Evolutionary conservation across 2,888 invertebrate species (phyloP), one percentile per base, ranked within the genome.

Genomic region (Drosophila ezoana): DNA sequence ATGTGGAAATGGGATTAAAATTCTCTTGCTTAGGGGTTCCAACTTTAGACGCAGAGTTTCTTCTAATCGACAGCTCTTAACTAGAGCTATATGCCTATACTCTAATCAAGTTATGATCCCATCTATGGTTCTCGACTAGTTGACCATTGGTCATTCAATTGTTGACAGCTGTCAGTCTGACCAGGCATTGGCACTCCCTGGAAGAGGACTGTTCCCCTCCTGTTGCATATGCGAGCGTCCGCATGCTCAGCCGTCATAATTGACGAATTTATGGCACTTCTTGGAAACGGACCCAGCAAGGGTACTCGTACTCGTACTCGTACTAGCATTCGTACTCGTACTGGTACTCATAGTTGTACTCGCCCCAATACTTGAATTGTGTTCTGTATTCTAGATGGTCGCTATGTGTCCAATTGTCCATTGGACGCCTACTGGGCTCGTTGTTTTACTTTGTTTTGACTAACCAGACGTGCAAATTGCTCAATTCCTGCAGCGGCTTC

Each of bases 191-290:
- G 47, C 68, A 53, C 75, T 58, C 58, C 68, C 38, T 38, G 44
- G 11, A 14, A 16, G 41, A 28, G 32, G 44, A 41, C 44, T 16
- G 40, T 41, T 18, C 28, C 51, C 43, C 43, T n/a, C 14, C 40
- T 40, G 54, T 16, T 35, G 37, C 51, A 52, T 65, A 64, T 61
- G 67, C 66, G 65, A 71, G 76, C 67, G 76, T 70, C 68, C 79
- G 54, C 83, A 76, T 73, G 70, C 69, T 57, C 74, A 71, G 87
- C 76, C 72, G 81, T 87, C 87, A 87, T 87, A 85, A 89, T 87
- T 85, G 85, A 89, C 75, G 89, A 89, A 89, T 89, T 85, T 85
- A 89, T 84, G 76, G 82, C 70, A 75, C 67, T 85, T 85, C 89
- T 81, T 72, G 76, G 81, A 80, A 87, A 48, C 53, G 73, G 66